Percentiles rank a stretch among this genome's conserved stretches.
phyloP scores from a whole-genome alignment of 2,888 invertebrate genomes.

The Leptinotarsa juncta region DNA sequence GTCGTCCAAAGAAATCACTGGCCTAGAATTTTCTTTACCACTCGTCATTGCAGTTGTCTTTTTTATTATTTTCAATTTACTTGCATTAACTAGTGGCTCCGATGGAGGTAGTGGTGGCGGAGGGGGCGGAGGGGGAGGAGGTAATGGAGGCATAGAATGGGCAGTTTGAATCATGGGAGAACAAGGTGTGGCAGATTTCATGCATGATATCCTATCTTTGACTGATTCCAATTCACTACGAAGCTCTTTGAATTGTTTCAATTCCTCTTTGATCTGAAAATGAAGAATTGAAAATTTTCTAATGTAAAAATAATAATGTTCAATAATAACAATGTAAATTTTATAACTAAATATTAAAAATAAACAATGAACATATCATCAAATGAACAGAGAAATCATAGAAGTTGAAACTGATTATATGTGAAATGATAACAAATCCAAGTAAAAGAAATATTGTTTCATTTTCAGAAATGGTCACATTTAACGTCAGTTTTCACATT shows the following conservation, averaged over 20 bases:
- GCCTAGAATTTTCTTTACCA: conserved; percentile 50
- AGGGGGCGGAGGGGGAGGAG: conserved; percentile 42
- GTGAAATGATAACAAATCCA: no score
- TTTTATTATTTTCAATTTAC: conserved; percentile 40
- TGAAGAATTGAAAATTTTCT: background rate
- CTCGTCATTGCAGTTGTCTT: conserved; percentile 41
- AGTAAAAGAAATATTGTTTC: no score
- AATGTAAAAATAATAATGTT: background rate
- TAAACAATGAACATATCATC: no score
- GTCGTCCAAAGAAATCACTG: conserved; percentile 62
- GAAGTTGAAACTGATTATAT: no score
- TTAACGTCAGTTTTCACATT: no score
- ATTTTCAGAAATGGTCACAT: no score
- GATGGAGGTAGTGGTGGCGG: conserved; percentile 52
- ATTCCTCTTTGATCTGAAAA: conserved; percentile 46
- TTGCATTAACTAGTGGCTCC: conserved; percentile 54
- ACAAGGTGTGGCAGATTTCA: conserved; percentile 37
- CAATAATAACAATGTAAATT: no score
- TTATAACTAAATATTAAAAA: no score
- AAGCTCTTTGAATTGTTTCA: conserved; percentile 42
- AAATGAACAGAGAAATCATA: no score
- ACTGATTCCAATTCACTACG: conserved; percentile 44
- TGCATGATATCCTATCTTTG: conserved; percentile 34
- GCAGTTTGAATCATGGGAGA: conserved; percentile 57
- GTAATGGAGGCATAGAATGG: conserved; percentile 54